Conservation (phyloP, 2,113 vertebrate species). For the Elephantulus edwardii region DNA sequence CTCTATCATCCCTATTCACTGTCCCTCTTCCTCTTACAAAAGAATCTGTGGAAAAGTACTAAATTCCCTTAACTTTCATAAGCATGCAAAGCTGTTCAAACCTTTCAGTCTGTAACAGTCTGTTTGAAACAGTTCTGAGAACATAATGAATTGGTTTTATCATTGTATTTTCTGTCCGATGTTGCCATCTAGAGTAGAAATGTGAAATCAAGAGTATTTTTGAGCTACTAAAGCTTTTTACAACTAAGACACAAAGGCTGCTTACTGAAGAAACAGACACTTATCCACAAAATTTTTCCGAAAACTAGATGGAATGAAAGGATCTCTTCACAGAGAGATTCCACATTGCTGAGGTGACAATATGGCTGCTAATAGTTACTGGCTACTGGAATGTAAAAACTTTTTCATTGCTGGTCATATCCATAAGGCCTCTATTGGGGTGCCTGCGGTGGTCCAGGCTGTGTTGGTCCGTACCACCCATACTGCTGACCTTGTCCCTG, state of each 20-base stretch:
- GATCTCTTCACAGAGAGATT: conserved; percentile 81
- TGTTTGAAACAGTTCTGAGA: conserved; percentile 82
- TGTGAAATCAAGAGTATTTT: conserved; percentile 79
- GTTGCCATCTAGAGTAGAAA: conserved; percentile 90
- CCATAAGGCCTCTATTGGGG: conserved; percentile 98
- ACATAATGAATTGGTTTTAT: conserved; percentile 78
- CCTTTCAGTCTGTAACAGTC: conserved; percentile 86
- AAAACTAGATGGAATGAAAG: conserved; percentile 85
- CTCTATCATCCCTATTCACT: no score
- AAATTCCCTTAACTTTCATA: conserved; percentile 87
- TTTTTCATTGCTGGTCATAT: conserved; percentile 98
- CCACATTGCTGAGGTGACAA: conserved; percentile 86
- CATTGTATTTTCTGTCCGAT: conserved; percentile 87
- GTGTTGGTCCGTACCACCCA: conserved; percentile 93
- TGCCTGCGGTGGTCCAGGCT: conserved; percentile 95
- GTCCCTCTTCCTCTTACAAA: conserved; percentile 87
- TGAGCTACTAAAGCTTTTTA: conserved; percentile 81
- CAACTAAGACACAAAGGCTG: conserved; percentile 82
- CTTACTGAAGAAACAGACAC: conserved; percentile 76
- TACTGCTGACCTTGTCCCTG: conserved; percentile 99
- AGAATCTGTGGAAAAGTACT: conserved; percentile 88
- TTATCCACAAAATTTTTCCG: conserved; percentile 81
- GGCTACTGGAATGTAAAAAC: conserved; percentile 82
- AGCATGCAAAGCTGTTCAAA: conserved; percentile 84
- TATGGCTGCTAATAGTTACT: conserved; percentile 82